phyloP scores from a whole-genome alignment of 2,113 vertebrate genomes.

The Cynopterus brachyotis region DNA sequence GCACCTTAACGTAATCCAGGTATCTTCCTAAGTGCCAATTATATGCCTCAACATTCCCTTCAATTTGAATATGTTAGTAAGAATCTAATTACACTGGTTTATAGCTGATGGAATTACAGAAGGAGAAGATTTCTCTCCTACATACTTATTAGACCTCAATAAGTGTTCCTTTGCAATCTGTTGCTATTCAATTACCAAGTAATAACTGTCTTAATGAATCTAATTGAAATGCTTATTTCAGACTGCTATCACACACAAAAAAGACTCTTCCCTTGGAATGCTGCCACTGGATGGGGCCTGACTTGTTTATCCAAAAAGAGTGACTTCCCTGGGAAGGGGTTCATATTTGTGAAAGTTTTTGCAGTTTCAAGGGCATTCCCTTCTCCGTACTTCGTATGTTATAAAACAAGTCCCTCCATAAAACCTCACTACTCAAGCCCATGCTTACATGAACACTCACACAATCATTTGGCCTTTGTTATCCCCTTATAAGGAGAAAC shows the following conservation, averaged over 20 bases:
- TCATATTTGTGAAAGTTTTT: not conserved
- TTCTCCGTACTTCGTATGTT: not conserved
- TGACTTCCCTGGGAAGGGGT: not conserved
- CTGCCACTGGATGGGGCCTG: conserved; percentile 67
- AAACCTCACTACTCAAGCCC: not conserved
- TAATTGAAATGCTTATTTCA: conserved; percentile 88
- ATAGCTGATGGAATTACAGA: conserved; percentile 88
- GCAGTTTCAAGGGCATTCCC: not conserved
- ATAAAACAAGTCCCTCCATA: not conserved
- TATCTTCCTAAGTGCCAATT: conserved; percentile 86
- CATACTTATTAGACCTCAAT: conserved; percentile 86
- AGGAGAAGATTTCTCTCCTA: conserved; percentile 84
- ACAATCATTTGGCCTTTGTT: not conserved
- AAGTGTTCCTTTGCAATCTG: conserved; percentile 88
- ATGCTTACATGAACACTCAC: rapidly evolving
- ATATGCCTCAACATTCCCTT: conserved; percentile 86
- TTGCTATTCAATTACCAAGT: conserved; percentile 89
- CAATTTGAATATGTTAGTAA: conserved; percentile 87
- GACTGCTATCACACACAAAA: conserved; percentile 65
- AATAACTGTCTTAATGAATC: conserved; percentile 89
- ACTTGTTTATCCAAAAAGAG: conserved; percentile 78
- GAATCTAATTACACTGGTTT: conserved; percentile 89
- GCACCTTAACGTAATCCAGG: conserved; percentile 79
- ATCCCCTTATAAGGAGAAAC: not conserved
- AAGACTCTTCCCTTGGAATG: conserved; percentile 71